These are phyloP conservation scores for Leistus spinibarbis DNA, from an alignment of 2,888 invertebrate genomes.

Conservation along the genomic window DNA sequence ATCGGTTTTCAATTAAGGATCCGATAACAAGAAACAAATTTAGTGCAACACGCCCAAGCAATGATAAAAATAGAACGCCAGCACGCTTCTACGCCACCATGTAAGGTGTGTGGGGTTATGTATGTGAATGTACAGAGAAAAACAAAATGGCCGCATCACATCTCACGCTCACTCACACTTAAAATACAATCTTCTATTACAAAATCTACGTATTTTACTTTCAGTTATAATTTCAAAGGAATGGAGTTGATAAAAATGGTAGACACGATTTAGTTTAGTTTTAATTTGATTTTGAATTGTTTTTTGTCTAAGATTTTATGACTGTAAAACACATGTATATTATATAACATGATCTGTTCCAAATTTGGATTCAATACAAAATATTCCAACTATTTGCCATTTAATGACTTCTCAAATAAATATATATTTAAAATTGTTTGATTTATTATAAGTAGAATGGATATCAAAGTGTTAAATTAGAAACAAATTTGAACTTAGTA, in stretches of 20 bases:
- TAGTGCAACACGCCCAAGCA: constrained; percentile 36
- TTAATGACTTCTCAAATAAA: too few relatives aligned
- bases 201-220: not conserved
- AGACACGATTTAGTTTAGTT: not conserved
- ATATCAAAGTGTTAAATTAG: too few relatives aligned
- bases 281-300: not conserved
- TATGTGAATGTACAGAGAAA: constrained; percentile 20
- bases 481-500: too few relatives aligned
- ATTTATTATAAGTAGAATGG: too few relatives aligned
- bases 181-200: not conserved
- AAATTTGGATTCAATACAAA: too few relatives aligned
- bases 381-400: too few relatives aligned
- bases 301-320: not conserved
- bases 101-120: constrained; percentile 47
- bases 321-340: not conserved
- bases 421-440: too few relatives aligned
- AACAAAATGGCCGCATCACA: constrained; percentile 23
- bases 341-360: not conserved
- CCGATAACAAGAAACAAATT: constrained; percentile 37
- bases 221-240: not conserved
- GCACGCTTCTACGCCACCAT: constrained; percentile 47
- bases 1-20: constrained; percentile 35
- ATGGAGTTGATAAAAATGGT: not conserved
- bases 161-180: not conserved
- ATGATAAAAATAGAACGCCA: constrained; percentile 41